These are phyloP conservation scores for Endotricha flammealis DNA, from an alignment of 2,888 invertebrate genomes.

Conservation along the genomic window DNA sequence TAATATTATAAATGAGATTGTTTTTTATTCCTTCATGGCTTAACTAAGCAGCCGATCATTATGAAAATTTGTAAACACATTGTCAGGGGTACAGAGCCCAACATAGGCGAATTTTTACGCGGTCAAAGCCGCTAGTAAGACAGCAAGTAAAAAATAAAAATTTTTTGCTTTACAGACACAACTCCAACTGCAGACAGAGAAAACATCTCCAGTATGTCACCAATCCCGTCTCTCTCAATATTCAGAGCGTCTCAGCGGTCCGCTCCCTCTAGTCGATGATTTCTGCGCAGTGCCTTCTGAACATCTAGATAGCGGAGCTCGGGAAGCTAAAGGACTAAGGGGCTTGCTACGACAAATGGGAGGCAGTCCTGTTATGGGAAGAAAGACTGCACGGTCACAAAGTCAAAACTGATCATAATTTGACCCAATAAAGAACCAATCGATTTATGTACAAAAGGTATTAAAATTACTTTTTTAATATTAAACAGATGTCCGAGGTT, in stretches of 20 bases:
- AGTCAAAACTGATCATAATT: conserved; percentile 59
- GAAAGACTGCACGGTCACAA: conserved; percentile 78
- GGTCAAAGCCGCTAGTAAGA: no score
- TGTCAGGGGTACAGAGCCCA: no score
- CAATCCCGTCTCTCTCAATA: conserved; percentile 82
- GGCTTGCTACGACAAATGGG: conserved; percentile 90
- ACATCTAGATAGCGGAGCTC: conserved; percentile 77
- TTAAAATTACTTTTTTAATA: no score
- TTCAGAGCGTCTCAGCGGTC: conserved; percentile 76
- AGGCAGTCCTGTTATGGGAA: conserved; percentile 88
- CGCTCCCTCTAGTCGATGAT: conserved; percentile 91
- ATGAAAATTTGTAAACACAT: no score
- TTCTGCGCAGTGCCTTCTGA: conserved; percentile 94
- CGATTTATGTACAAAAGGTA: no score
- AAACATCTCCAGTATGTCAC: conserved; percentile 74
- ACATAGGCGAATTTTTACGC: no score
- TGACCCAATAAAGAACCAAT: conserved; percentile 24
- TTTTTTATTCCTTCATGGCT: no score
- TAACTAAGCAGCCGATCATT: no score
- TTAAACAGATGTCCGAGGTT: no score
- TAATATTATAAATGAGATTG: no score
- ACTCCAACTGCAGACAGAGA: conserved; percentile 40
- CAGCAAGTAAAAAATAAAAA: no score
- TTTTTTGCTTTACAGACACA: conserved; percentile 33
- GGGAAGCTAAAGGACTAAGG: conserved; percentile 86